A percentile compares a stretch with the other conserved stretches of the same genome.
phyloP scores from a whole-genome alignment of 2,888 invertebrate species.

The Polyommatus icarus region DNA sequence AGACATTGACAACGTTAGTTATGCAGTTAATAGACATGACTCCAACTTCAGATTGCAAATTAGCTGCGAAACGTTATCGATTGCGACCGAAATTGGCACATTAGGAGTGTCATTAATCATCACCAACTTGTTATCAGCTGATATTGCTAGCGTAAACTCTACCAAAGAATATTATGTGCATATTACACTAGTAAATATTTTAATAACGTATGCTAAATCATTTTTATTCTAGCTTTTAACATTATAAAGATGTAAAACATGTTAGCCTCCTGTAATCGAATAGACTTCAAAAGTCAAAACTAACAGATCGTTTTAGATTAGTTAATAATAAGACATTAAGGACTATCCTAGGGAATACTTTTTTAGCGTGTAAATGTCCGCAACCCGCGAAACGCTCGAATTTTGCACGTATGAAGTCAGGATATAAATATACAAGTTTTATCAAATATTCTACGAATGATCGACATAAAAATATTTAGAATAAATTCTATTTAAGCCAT shows the following conservation, averaged over 20 bases:
- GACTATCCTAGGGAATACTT: no score
- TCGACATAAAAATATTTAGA: no score
- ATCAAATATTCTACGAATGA: neutral
- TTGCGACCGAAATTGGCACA: slow-evolving; percentile 22
- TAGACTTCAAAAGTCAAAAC: no score
- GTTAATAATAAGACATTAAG: no score
- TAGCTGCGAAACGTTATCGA: slow-evolving; percentile 8
- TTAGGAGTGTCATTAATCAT: slow-evolving; percentile 20
- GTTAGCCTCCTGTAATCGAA: no score
- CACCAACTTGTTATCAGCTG: neutral
- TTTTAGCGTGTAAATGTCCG: no score
- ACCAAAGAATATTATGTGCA: neutral
- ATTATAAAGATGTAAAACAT: neutral
- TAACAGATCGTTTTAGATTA: no score
- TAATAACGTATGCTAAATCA: neutral
- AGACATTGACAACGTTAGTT: neutral
- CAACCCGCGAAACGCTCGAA: no score
- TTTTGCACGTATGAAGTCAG: no score
- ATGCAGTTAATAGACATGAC: neutral
- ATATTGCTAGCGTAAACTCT: slow-evolving; percentile 10
- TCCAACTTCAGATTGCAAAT: neutral
- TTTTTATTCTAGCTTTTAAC: neutral
- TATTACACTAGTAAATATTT: slow-evolving; percentile 1
- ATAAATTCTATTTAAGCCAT: neutral
- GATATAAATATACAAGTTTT: neutral